A percentile compares a stretch with the other conserved stretches of the same genome.
Evolutionary conservation across 2,797 vertebrate species (phyloP).

Genomic region (Ctenopoma multispine): DNA sequence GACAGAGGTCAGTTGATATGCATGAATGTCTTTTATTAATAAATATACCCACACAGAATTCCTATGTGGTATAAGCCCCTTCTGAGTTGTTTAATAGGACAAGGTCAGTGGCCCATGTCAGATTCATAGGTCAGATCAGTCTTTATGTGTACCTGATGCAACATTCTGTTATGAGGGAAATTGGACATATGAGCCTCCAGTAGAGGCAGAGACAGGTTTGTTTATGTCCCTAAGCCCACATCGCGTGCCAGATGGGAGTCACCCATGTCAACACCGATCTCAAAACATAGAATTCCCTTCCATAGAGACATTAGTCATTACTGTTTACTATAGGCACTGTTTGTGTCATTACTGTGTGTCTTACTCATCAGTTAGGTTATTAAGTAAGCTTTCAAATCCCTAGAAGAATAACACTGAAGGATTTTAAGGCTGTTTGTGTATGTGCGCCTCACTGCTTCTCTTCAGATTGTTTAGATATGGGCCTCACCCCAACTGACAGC

Average conservation of each 20-base stretch:
- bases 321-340: slow-evolving; percentile 62
- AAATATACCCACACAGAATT: too few relatives aligned
- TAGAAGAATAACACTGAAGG: slow-evolving; percentile 59
- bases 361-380: slow-evolving; percentile 71
- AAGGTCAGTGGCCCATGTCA: not conserved
- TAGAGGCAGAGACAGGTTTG: slow-evolving; percentile 66
- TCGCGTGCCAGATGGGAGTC: slow-evolving; percentile 79
- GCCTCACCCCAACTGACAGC: slow-evolving; percentile 72
- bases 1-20: too few relatives aligned
- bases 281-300: slow-evolving; percentile 66
- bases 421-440: slow-evolving; percentile 48
- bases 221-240: slow-evolving; percentile 78
- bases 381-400: slow-evolving; percentile 65
- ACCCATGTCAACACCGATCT: slow-evolving; percentile 72
- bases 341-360: slow-evolving; percentile 59
- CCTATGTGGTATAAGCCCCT: too few relatives aligned
- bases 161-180: slow-evolving; percentile 39
- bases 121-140: not conserved
- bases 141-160: not conserved
- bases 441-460: slow-evolving; percentile 42
- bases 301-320: slow-evolving; percentile 75
- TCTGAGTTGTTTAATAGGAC: too few relatives aligned
- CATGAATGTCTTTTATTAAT: too few relatives aligned
- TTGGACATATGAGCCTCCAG: slow-evolving; percentile 27
- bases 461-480: slow-evolving; percentile 64